Percentiles rank a stretch among this genome's conserved stretches.
Conservation (phyloP, 1,140 invertebrate species). For the Euborellia annulipes region DNA sequence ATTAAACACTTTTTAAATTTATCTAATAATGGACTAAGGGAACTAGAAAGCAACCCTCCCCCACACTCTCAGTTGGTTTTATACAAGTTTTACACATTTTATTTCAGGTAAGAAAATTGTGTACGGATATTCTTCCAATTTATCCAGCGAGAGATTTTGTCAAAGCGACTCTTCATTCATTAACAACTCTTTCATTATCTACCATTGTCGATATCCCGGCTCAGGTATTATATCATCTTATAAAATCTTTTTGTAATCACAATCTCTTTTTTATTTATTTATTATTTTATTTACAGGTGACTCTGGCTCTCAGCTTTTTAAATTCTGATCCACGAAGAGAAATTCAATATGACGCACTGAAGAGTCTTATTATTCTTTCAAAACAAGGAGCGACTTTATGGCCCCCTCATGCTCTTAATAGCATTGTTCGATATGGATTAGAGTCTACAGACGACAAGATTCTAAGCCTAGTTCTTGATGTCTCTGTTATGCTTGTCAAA, state of each 20-base stretch:
- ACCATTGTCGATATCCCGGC: conserved; percentile 82
- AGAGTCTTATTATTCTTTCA: conserved; percentile 34
- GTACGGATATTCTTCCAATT: conserved; percentile 63
- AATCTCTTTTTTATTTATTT: background rate
- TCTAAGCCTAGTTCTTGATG: conserved; percentile 27
- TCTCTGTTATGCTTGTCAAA: conserved; percentile 36
- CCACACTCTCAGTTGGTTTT: background rate
- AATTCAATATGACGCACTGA: too few species aligned
- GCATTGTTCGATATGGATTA: conserved; percentile 36
- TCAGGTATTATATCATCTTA: conserved; percentile 40
- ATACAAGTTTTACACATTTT: too few species aligned
- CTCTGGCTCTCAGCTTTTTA: background rate
- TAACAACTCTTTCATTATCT: conserved; percentile 72
- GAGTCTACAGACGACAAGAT: conserved; percentile 25
- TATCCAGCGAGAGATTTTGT: conserved; percentile 84
- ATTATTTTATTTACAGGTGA: background rate
- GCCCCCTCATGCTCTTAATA: conserved; percentile 49
- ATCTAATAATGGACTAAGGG: too few species aligned
- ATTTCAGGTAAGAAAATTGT: conserved; percentile 47
- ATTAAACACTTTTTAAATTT: conserved; percentile 1
- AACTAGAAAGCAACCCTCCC: too few species aligned
- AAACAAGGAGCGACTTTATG: conserved; percentile 63
- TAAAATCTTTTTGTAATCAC: background rate
- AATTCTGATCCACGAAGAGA: background rate
- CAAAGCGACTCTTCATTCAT: conserved; percentile 65